These are phyloP conservation scores for Halcyon leucocephala DNA, from an alignment of 2,797 vertebrate genomes.

Conservation along the genomic window DNA sequence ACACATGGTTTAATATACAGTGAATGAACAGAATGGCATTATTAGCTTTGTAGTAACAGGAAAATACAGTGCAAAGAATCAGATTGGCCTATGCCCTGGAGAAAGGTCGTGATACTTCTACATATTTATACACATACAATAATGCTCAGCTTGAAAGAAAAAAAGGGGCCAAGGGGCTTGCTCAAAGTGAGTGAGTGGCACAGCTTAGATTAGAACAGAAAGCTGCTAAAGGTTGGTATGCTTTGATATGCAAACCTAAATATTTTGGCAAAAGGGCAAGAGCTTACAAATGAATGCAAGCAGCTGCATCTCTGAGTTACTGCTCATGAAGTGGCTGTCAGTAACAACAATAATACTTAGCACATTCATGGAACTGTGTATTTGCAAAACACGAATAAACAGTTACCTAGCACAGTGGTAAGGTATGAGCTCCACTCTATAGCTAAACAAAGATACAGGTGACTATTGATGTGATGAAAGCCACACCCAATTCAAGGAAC, in stretches of 20 bases:
- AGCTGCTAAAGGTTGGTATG: constrained; percentile 62
- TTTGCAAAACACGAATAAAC: constrained; percentile 26
- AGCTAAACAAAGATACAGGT: background rate
- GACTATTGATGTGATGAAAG: background rate
- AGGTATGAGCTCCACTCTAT: background rate
- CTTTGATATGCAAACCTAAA: constrained; percentile 72
- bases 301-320: constrained; percentile 55
- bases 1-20: background rate
- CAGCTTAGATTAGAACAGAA: constrained; percentile 58
- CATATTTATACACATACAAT: background rate
- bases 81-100: background rate
- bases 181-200: constrained; percentile 33
- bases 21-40: background rate
- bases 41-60: background rate
- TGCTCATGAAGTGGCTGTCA: background rate
- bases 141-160: background rate
- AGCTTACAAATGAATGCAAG: constrained; percentile 56
- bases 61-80: background rate
- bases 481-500: background rate
- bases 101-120: background rate
- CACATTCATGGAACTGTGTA: background rate
- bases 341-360: background rate
- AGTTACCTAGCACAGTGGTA: background rate
- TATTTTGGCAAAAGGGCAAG: constrained; percentile 63
- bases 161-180: background rate